Base-by-base conservation (phyloP, 2,888 invertebrate species). In the Fissipunctia ypsillon region DNA sequence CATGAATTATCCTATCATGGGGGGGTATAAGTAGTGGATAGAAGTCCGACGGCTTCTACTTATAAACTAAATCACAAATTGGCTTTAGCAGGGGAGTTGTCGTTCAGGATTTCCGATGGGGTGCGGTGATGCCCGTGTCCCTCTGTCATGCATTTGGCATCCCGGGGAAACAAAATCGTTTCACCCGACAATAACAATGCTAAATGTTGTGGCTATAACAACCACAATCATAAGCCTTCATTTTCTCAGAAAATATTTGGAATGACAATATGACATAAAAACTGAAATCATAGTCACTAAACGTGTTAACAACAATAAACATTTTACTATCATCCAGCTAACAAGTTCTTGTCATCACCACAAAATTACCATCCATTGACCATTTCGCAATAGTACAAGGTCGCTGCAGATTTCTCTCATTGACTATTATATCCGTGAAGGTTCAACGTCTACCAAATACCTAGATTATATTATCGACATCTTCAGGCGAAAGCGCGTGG, bases 401-500 rank as follows among this genome's bases (percentile, higher is more conserved):
- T 68, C 78, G n/a, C 35, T 68, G 56, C 60, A 31, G 68, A 81
- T 78, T 68, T 81, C 70, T 73, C 61, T 81, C 43, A 68, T 52
- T 81, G 31, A 70, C 22, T 41, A 28, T 65, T 54, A 43, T 43
- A 41, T 60, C 69, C 57, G 52, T 63, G 60, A 73, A 68, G 60
- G 57, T 70, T 61, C 57, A 63, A 54, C 14, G 25, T 50, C 43
- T 54, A 48, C 5, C 22, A 64, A 48, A 54, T 31, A 14, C 41
- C 16, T 16, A 28, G 1, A 38, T 69, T 28, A 48, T 43, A 59
- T 31, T 68, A 64, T 54, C 60, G 28, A 71, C n/a, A 57, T 31
- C 43, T 43, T 52, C 28, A 14, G 35, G 71, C 57, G 69, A 86
- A 82, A 84, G 73, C 73, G 52, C 68, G 57, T 73, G 61, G 77